phyloP scores from a whole-genome alignment of 1,140 invertebrate genomes.

The Tetragonula clypearis region DNA sequence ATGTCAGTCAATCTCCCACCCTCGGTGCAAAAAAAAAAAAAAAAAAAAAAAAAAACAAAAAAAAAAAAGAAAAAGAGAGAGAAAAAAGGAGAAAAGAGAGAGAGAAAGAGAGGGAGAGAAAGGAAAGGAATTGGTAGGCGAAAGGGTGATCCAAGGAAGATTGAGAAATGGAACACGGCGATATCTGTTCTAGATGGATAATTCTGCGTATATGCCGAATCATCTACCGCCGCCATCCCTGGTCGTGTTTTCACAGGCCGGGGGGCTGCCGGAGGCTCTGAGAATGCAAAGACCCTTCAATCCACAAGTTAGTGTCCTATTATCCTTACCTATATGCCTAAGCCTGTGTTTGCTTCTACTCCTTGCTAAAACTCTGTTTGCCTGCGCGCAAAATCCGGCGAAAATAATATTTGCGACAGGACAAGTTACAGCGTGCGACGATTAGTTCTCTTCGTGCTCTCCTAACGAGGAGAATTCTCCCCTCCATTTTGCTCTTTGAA shows the following conservation, averaged over 20 bases:
- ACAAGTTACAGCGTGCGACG: background rate
- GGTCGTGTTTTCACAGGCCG: constrained; percentile 91
- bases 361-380: background rate
- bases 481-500: too few species aligned
- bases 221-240: constrained; percentile 90
- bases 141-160: constrained; percentile 27
- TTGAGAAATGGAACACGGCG: constrained; percentile 62
- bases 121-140: background rate
- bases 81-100: too few species aligned
- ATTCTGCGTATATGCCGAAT: constrained; percentile 86
- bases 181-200: constrained; percentile 84
- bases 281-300: constrained; percentile 89
- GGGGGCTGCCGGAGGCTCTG: constrained; percentile 87
- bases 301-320: constrained; percentile 84
- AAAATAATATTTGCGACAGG: constrained; percentile 30
- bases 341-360: constrained; percentile 23
- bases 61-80: too few species aligned
- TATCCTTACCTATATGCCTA: constrained; percentile 58
- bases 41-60: too few species aligned
- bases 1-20: too few species aligned
- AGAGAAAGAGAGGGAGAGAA: background rate
- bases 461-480: background rate
- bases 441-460: background rate
- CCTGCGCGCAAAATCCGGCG: background rate
- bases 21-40: too few species aligned